A percentile compares a stretch with the other conserved stretches of the same genome.
These are phyloP conservation scores for Melikaiella ostensackeni DNA, from an alignment of 2,888 invertebrate genomes.

Conservation along the genomic window DNA sequence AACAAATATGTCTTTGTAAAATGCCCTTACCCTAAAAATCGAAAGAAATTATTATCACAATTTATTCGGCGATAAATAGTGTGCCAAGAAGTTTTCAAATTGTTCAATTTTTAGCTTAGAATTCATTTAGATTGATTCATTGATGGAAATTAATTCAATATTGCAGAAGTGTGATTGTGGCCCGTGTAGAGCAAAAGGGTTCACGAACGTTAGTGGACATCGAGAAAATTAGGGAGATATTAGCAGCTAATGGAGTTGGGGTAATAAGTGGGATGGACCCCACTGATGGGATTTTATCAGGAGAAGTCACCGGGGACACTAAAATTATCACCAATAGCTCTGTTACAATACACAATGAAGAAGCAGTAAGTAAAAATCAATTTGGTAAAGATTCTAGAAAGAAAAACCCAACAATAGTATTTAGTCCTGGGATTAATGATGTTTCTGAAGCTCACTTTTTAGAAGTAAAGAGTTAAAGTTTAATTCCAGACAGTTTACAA, in stretches of 20 bases:
- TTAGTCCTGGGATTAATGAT: not conserved
- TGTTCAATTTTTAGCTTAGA: too few relatives aligned
- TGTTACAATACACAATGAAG: conserved; percentile 61
- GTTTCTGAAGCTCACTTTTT: conserved; percentile 37
- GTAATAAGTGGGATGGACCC: conserved; percentile 67
- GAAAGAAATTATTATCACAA: too few relatives aligned
- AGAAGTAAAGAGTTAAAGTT: conserved; percentile 46
- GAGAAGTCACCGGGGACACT: conserved; percentile 34
- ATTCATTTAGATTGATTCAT: not conserved
- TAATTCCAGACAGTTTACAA: conserved; percentile 83
- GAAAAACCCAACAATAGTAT: conserved; percentile 3
- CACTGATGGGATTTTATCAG: conserved; percentile 20
- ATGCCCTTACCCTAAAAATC: too few relatives aligned
- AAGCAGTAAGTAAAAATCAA: conserved; percentile 66
- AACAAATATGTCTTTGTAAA: too few relatives aligned
- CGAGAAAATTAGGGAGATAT: conserved; percentile 70
- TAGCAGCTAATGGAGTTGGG: conserved; percentile 73
- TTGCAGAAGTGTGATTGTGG: conserved; percentile 72
- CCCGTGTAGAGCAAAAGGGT: conserved; percentile 71
- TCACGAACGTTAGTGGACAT: conserved; percentile 72
- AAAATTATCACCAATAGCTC: conserved; percentile 52
- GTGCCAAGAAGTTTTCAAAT: too few relatives aligned
- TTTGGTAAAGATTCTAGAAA: not conserved
- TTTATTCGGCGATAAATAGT: too few relatives aligned
- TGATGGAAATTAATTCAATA: not conserved